Evolutionary conservation across 2,888 invertebrate species (phyloP).

Genomic region (Tethea ocularis): DNA sequence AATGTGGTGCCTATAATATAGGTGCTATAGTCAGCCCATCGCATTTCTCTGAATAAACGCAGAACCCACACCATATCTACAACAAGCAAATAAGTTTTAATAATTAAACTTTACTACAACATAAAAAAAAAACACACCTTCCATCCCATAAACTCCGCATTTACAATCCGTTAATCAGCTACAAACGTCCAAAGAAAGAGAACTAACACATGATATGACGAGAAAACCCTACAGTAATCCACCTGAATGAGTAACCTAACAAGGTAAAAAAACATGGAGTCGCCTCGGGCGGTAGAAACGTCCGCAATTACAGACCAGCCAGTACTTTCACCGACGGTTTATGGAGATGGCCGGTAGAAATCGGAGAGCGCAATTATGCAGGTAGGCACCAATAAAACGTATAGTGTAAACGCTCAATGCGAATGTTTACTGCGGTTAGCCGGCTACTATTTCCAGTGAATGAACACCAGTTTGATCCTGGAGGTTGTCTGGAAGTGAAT

Average conservation of each 20-base stretch:
- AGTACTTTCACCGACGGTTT: constrained; percentile 18
- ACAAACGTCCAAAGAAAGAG: background rate
- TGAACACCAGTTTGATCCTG: background rate
- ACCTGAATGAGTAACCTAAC: background rate
- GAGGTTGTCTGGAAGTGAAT: background rate
- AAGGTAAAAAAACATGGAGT: constrained; percentile 11
- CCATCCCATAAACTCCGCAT: too few species aligned
- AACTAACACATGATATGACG: background rate
- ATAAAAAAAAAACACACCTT: too few species aligned
- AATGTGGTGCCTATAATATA: too few species aligned
- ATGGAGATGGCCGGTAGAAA: constrained; percentile 12
- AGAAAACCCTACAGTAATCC: background rate
- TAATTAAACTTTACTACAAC: too few species aligned
- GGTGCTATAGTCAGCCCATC: too few species aligned
- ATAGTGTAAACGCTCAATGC: background rate
- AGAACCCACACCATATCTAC: too few species aligned
- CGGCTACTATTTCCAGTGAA: background rate
- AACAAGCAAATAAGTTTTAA: too few species aligned
- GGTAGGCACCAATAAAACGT: background rate
- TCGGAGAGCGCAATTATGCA: background rate
- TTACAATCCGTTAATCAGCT: background rate
- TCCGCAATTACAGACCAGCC: constrained; percentile 11
- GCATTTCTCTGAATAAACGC: too few species aligned
- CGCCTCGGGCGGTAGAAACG: constrained; percentile 16
- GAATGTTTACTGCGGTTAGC: background rate